Base-by-base conservation (phyloP, 2,113 vertebrate genomes). In the Tricholaema leucomelas region DNA sequence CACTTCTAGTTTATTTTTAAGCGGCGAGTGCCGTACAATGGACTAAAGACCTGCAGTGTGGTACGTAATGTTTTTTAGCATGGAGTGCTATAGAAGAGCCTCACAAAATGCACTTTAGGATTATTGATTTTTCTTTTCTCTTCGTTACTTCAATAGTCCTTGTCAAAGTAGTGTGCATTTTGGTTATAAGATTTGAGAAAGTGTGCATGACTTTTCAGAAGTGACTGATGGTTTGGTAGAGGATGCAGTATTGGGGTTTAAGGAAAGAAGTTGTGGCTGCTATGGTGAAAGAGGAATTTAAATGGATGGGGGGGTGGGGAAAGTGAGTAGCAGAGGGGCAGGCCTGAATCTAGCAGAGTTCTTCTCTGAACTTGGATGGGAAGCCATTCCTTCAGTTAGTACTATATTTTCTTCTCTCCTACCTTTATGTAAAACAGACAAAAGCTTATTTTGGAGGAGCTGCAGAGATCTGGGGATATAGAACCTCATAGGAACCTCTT, bases 151-250 rank as follows among this genome's bases (percentile, higher is more conserved):
- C 9, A 38, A 0, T 54, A 31, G 28, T 36, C 35, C 30, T 76
- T 27, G 75, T 70, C 25, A 66, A 77, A 27, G 14, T 25, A 17
- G 12, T 8, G 1, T 44, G 7, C 4, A 8, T 87, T 87, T 81
- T 86, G 30, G 27, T 58, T 54, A 5, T 18, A 36, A 79, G 35
- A 33, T 72, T 79, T 88, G 71, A 36, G n/a, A 11, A 88, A 66
- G 16, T 20, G 6, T 50, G 1, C 10, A 0, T 48, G 17, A 33
- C 38, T 71, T 24, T 74, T 50, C 27, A 28, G 17, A 72, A 61
- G 21, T 61, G n/a, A 60, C 42, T 0, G 1, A 0, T 75, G 10
- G 7, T 88, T 71, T 2, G 1, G 24, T 30, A 61, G 42, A 38
- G 2, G 3, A 12, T 84, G 54, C 19, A 14, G 1, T 14, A 25